Evolutionary conservation across 92 coral and sea anemone species (phyloP), one percentile per base, ranked within the genome.

Genomic region (Diadumene lineata): DNA sequence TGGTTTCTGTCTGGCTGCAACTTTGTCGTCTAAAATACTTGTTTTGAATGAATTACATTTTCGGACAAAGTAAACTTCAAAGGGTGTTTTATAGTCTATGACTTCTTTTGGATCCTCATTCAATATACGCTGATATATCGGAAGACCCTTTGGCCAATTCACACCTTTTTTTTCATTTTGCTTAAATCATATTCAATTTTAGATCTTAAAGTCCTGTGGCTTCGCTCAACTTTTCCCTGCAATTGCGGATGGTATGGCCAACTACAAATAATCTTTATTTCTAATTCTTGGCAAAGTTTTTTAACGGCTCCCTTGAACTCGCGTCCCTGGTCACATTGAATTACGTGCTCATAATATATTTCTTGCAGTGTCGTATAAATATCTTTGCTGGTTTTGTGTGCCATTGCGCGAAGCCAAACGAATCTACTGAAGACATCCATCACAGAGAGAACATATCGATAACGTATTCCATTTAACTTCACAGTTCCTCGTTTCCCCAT

Each of bases 61-160:
- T 7, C 80, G 34, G 0, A 70, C 71, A 21, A 51, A 84, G 50
- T 65, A 78, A 7, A 66, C 71, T 61, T 79, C 84, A 72, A n/a
- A n/a, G n/a, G n/a, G n/a, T n/a, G n/a, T n/a, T n/a, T n/a, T n/a
- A n/a, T n/a, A n/a, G n/a, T n/a, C 68, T 4, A 78, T 55, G 11
- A 64, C 84, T 72, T 84, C 80, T 64, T 83, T 78, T 50, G 88
- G 88, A 18, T 83, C 88, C 32, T 83, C 79, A 48, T 76, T 82
- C 26, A 76, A 25, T 29, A 76, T 76, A 24, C 60, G 73, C 53
- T 76, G 87, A 63, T 71, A 63, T 11, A 48, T 43, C 0, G 61
- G 69, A 16, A 84, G 75, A 26, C 69, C 77, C 50, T 66, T 19
- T 21, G 66, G 80, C 84, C 88, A 84, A 7, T 84, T 84, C 19